phyloP scores from a whole-genome alignment of 2,888 invertebrate genomes.

The Rhogogaster chlorosoma region DNA sequence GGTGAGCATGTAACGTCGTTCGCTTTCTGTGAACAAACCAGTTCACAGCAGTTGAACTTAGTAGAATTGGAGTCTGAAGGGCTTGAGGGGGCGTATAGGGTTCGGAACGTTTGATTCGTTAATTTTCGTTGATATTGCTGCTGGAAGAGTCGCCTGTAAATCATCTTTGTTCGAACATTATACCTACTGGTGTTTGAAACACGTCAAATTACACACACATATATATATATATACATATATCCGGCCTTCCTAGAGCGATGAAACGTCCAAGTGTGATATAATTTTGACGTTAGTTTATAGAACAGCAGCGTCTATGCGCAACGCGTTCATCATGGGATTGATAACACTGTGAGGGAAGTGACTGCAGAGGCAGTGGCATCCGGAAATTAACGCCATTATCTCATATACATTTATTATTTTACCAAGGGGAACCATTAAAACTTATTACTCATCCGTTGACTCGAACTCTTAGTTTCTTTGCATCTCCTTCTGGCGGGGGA shows the following conservation, averaged over 20 bases:
- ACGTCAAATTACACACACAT: neutral
- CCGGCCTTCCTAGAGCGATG: neutral
- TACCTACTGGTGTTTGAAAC: neutral
- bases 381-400: slow-evolving; percentile 72
- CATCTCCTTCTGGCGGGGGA: neutral
- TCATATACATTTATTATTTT: slow-evolving; percentile 72
- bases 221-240: neutral
- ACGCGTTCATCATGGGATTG: slow-evolving; percentile 60
- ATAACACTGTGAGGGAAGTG: slow-evolving; percentile 54
- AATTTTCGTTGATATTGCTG: slow-evolving; percentile 15
- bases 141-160: slow-evolving; percentile 31
- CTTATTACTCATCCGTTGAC: slow-evolving; percentile 43
- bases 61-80: neutral
- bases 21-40: neutral
- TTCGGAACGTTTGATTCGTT: slow-evolving; percentile 32
- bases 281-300: slow-evolving; percentile 16
- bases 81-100: neutral
- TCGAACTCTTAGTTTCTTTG: neutral
- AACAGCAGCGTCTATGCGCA: neutral
- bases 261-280: slow-evolving; percentile 6
- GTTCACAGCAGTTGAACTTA: slow-evolving; percentile 2
- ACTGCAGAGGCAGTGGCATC: slow-evolving; percentile 55
- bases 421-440: slow-evolving; percentile 59
- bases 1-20: neutral
- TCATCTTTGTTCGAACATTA: slow-evolving; percentile 9